Base-by-base conservation (phyloP, 2,888 invertebrate genomes). In the Lasiommata megera region DNA sequence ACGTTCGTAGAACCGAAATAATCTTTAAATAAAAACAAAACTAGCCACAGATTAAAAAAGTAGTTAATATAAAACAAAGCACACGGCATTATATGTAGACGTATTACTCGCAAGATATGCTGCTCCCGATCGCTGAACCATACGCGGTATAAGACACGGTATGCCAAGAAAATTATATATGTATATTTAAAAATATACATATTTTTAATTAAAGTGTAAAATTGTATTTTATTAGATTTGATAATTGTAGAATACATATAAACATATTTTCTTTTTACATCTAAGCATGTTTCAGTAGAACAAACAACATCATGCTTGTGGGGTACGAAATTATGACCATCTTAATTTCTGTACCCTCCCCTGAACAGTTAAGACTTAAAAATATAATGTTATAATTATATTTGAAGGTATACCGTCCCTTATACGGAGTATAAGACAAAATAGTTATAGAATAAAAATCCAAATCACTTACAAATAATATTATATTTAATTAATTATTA, bases 391-490 rank as follows among this genome's bases (percentile, higher is more conserved):
- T n/a, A 12, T 8, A 46, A 16, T 46, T 6, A 14, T 31, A 29
- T 44, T 9, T 29, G 16, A 9, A 46, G 31, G 46, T 31, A 46
- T 14, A 46, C 46, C 29, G 46, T 46, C 14, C 46, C 46, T 46
- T 31, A 29, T 31, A 46, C 46, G 14, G 16, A 31, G 46, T 46
- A 65, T n/a, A n/a, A n/a, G n/a, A n/a, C n/a, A n/a, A n/a, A n/a
- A n/a, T 56, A 50, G 48, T 71, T 69, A 67, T 68, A 72, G 68
- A 75, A 81, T 79, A 77, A 72, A 60, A 80, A 81, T 80, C 76
- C 79, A 76, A 78, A 77, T 77, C 75, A 73, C 79, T 77, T 78
- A 79, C 71, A 74, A 77, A 77, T 78, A 78, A 76, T 75, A 53
- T 44, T 44, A 53, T 53, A 53, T 44, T 52, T 53, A 53, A 53